Percentiles rank a stretch among this genome's conserved stretches.
Evolutionary conservation across 2,113 vertebrate genomes (phyloP).

Genomic region (Scalopus aquaticus): DNA sequence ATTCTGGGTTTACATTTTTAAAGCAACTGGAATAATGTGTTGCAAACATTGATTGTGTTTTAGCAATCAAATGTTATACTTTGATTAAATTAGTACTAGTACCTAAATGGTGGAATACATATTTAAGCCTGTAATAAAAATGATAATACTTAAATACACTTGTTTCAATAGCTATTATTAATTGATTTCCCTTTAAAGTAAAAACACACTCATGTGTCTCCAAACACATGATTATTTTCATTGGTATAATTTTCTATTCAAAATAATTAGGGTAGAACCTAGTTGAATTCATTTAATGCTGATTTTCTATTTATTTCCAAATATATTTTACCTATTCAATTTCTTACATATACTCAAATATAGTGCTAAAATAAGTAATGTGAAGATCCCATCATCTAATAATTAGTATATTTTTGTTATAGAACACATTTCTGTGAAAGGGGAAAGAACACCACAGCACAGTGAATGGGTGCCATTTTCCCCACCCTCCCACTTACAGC

Average conservation of each 20-base stretch:
- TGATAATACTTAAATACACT: neutral
- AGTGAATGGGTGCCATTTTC: no score
- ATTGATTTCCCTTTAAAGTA: neutral
- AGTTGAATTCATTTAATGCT: conserved; percentile 64
- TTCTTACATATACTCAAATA: neutral
- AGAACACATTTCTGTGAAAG: no score
- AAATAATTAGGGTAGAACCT: conserved; percentile 45
- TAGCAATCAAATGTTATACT: neutral
- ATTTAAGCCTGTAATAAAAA: conserved; percentile 52
- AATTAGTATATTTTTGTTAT: neutral
- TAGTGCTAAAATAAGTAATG: neutral
- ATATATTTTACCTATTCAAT: neutral
- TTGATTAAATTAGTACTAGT: neutral
- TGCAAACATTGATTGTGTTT: neutral
- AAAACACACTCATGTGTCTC: neutral
- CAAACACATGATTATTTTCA: conserved; percentile 51
- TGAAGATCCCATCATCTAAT: neutral
- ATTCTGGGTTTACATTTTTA: conserved; percentile 40
- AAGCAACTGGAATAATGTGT: conserved; percentile 39
- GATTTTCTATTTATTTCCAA: conserved; percentile 61
- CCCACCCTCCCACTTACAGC: no score
- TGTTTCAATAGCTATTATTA: neutral
- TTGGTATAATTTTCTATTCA: conserved; percentile 59
- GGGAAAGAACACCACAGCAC: no score
- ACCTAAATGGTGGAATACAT: neutral